A percentile compares a stretch with the other conserved stretches of the same genome.
Evolutionary conservation across 2,888 invertebrate species (phyloP).

Genomic region (Plutella xylostella): DNA sequence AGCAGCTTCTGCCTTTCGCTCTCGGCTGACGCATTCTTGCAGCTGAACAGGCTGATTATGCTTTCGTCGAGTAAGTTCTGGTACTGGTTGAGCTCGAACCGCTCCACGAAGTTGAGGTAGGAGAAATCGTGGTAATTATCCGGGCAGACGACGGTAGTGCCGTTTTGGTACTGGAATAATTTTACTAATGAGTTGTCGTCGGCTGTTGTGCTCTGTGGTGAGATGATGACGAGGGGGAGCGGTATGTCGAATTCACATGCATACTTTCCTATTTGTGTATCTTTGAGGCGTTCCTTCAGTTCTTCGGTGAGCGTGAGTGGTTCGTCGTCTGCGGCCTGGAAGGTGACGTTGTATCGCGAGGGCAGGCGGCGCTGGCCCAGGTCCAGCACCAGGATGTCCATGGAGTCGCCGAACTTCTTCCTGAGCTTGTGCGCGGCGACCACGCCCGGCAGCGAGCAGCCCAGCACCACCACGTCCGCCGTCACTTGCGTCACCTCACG

Average conservation of each 20-base stretch:
- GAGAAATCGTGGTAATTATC: constrained; percentile 44
- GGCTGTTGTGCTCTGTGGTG: constrained; percentile 24
- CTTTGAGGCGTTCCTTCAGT: constrained; percentile 21
- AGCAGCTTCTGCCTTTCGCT: constrained; percentile 29
- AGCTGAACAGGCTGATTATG: constrained; percentile 40
- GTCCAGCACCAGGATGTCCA: constrained; percentile 53
- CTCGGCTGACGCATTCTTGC: constrained; percentile 19
- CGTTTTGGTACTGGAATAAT: constrained; percentile 45
- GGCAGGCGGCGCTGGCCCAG: constrained; percentile 21
- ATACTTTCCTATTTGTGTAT: constrained; percentile 36
- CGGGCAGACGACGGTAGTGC: constrained; percentile 31
- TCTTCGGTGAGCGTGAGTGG: constrained; percentile 13
- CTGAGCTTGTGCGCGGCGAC: constrained; percentile 55
- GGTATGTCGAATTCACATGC: constrained; percentile 42
- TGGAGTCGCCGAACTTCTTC: constrained; percentile 46
- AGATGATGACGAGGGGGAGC: constrained; percentile 36
- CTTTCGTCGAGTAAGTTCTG: constrained; percentile 39
- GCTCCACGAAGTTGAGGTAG: constrained; percentile 41
- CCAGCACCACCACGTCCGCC: constrained; percentile 55
- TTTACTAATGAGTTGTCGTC: constrained; percentile 39
- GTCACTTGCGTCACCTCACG: constrained; percentile 26
- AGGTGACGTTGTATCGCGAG: constrained; percentile 41
- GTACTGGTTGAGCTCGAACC: constrained; percentile 52
- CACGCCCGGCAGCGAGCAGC: constrained; percentile 54
- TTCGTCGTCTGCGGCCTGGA: constrained; percentile 23